phyloP scores from a whole-genome alignment of 2,888 invertebrate genomes.

The Ectobius pallidus region DNA sequence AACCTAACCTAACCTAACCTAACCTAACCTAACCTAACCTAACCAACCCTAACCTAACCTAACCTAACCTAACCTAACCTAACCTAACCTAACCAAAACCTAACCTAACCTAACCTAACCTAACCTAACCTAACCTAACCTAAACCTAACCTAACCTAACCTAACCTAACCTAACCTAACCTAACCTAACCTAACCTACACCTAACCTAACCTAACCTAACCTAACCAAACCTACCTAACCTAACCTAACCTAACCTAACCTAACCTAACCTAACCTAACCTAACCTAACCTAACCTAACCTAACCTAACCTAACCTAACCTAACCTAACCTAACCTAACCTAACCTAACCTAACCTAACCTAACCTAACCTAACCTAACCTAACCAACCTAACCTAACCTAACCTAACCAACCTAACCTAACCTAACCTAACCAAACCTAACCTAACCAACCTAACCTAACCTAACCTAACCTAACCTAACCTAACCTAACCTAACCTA shows the following conservation, averaged over 20 bases:
- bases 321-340: slow-evolving; percentile 17
- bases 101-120: slow-evolving; percentile 31
- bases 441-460: slow-evolving; percentile 42
- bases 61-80: slow-evolving; percentile 33
- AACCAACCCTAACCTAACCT: slow-evolving; percentile 26
- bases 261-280: slow-evolving; percentile 38
- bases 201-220: slow-evolving; percentile 19
- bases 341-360: no score
- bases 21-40: slow-evolving; percentile 29
- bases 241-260: slow-evolving; percentile 33
- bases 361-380: slow-evolving; percentile 36
- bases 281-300: slow-evolving; percentile 43
- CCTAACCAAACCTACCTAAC: no score
- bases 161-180: slow-evolving; percentile 25
- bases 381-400: no score
- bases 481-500: slow-evolving; percentile 47
- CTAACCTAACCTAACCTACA: slow-evolving; percentile 23
- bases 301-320: slow-evolving; percentile 41
- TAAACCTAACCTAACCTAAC: slow-evolving; percentile 29
- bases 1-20: slow-evolving; percentile 34
- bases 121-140: slow-evolving; percentile 36
- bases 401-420: slow-evolving; percentile 31
- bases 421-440: not conserved
- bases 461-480: slow-evolving; percentile 44
- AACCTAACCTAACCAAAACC: slow-evolving; percentile 42